Evolutionary conservation across 2,113 vertebrate species (phyloP), one percentile per base, ranked within the genome.

Genomic region (Takifugu bimaculatus): DNA sequence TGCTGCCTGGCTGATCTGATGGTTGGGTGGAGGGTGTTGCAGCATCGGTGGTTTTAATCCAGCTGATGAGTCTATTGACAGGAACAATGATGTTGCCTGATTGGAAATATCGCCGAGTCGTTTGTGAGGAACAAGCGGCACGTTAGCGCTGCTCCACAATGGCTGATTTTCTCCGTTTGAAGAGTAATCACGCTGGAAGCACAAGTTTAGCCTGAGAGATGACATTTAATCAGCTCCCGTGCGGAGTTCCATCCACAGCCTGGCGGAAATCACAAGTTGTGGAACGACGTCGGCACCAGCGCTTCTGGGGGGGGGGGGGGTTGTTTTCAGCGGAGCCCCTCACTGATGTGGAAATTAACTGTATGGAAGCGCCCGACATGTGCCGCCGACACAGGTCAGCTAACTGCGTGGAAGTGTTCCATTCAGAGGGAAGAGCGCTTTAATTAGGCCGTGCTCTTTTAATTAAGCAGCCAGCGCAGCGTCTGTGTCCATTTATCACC

Each of bases 371-470:
- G 25, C 26, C 27, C 39, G 60, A 61, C 13, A 32, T 54, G 69
- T 44, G 29, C 7, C 3, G 28, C 14, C 54, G 65, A 68, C 78
- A 51, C 66, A 67, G 86, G 86, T 88, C 85, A 80, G 68, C 29
- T 39, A 11, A 29, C 20, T 20, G 53, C 25, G 56, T 50, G n/a
- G 50, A 75, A 62, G 51, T 32, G 1, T 42, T 58, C 74, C 71
- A 74, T 87, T 88, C 79, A 75, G 50, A n/a, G 48, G 48, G 44
- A 85, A 71, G 53, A 71, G 53, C 57, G 74, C 77, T 85, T 86
- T 89, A 86, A 87, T 84, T 83, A 85, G 74, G 44, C 77, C 35
- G 51, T 82, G 85, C 78, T 74, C 74, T 66, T 79, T 87, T 91
- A 90, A 89, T 92, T 88, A 88, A 88, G 58, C 83, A 78, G 69